Percentiles rank a stretch among this genome's conserved stretches.
phyloP scores from a whole-genome alignment of 2,888 invertebrate genomes.

The Leuctra nigra region DNA sequence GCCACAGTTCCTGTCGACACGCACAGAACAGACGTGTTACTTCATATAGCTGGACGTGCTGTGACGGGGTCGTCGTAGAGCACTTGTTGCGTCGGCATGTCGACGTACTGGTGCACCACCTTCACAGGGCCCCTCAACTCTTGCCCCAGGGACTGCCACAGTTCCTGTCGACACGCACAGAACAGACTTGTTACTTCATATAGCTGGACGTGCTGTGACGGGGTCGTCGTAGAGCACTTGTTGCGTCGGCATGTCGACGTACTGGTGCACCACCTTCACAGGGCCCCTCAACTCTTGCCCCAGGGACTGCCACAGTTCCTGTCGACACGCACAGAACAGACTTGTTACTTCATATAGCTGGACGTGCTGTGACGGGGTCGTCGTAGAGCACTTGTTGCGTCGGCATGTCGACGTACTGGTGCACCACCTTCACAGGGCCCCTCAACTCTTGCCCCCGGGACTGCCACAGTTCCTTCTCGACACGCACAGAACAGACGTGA shows the following conservation, averaged over 20 bases:
- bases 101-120: constrained; percentile 73
- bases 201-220: background rate
- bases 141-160: constrained; percentile 46
- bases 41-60: background rate
- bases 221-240: constrained; percentile 50
- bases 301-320: constrained; percentile 42
- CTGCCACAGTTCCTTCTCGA: no score
- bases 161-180: background rate
- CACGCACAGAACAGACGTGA: no score
- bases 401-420: constrained; percentile 84
- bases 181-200: no score
- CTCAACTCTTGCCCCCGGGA: constrained; percentile 54
- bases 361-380: constrained; percentile 36
- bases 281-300: constrained; percentile 66
- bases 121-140: constrained; percentile 68
- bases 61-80: constrained; percentile 45
- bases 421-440: constrained; percentile 65
- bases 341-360: background rate
- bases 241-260: constrained; percentile 74
- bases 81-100: constrained; percentile 67
- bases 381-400: constrained; percentile 52
- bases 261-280: constrained; percentile 69
- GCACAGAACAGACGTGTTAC: no score
- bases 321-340: background rate
- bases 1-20: constrained; percentile 37